Evolutionary conservation across 2,797 vertebrate genomes (phyloP), one percentile per base, ranked within the genome.

Genomic region (Protosalanx chinensis): DNA sequence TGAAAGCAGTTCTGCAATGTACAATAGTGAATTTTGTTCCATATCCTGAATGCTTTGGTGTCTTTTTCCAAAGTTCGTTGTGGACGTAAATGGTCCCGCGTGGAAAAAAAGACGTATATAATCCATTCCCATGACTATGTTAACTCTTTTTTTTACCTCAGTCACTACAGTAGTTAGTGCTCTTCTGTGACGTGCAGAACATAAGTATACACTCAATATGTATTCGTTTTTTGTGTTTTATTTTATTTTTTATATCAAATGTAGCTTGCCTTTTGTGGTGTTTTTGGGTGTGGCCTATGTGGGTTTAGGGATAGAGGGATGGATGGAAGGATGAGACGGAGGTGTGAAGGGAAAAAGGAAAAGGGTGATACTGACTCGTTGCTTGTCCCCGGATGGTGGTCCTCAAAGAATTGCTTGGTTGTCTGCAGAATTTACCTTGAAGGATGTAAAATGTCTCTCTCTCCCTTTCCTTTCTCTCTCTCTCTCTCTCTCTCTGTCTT

Each of bases 341-440:
- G 35, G 35, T 37, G 37, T 64, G n/a, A 20, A 16, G 41, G 41
- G 58, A 4, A 37, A 18, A 35, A 81, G 72, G 72, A 68, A 91
- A 93, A 91, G 93, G 91, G 91, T 92, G 91, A 87, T 90, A 84
- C 91, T 93, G 92, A 91, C 92, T 94, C 91, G 87, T 88, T 91
- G 91, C 70, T 77, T 91, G 95, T 97, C 95, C 95, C 96, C 94
- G 71, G 95, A 95, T 94, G 92, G 95, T 96, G 96, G 95, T 87
- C 92, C 53, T 77, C 82, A 91, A 60, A 88, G 71, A 84, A 85
- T 85, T 91, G 88, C 83, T 90, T 88, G 87, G 89, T 91, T 93
- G 92, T 94, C 93, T 92, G 93, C 94, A 94, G 93, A 93, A 92
- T 94, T 91, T 93, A 94, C 95, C 93, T 93, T 97, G 96, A 97